phyloP scores from a whole-genome alignment of 2,797 vertebrate species.

The Taeniopygia guttata region DNA sequence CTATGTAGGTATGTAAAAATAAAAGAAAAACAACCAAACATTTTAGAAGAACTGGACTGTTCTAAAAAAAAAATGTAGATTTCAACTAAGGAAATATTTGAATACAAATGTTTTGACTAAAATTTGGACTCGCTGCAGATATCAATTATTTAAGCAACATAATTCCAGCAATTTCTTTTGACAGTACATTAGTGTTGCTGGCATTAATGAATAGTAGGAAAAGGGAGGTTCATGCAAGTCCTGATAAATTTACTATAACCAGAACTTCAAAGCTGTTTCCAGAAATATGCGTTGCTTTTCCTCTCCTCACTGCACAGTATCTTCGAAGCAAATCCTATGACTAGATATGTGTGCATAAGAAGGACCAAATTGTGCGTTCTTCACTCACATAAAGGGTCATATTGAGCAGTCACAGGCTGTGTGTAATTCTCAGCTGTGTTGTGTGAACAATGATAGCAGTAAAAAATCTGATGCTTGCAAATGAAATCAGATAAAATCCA shows the following conservation, averaged over 20 bases:
- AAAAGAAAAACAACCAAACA: background rate
- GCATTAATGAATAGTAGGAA: background rate
- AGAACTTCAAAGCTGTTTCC: background rate
- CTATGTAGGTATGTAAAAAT: background rate
- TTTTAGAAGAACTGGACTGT: background rate
- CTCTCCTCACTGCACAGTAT: background rate
- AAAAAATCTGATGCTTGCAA: background rate
- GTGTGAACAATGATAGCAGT: background rate
- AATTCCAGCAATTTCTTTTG: background rate
- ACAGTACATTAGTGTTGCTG: background rate
- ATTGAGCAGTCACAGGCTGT: rapidly evolving
- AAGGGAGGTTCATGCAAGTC: background rate
- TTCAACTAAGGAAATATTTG: background rate
- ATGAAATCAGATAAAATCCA: background rate
- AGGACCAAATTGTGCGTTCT: background rate
- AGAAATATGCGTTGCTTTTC: background rate
- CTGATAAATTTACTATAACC: background rate
- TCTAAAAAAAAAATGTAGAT: background rate
- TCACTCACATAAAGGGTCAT: background rate
- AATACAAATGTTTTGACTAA: background rate
- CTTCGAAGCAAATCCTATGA: background rate
- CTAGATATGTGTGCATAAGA: background rate
- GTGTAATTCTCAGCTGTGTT: background rate
- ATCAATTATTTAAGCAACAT: background rate
- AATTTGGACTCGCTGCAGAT: background rate